phyloP scores from a whole-genome alignment of 2,113 vertebrate species.

The Oxyruncus cristatus region DNA sequence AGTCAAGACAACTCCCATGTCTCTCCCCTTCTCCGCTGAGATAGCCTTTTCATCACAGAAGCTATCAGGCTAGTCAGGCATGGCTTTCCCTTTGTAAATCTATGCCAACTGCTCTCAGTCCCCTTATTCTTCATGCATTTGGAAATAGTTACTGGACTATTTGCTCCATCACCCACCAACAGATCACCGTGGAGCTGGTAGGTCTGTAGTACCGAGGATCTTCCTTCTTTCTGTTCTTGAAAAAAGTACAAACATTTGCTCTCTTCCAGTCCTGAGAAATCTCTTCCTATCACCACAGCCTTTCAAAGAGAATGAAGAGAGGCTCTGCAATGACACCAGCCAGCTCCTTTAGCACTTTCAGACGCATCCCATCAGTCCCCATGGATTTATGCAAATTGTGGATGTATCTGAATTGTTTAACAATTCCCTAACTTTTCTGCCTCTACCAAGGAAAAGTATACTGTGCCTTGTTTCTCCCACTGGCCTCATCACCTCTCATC shows the following conservation, averaged over 20 bases:
- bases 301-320: not conserved
- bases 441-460: not conserved
- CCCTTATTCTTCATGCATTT: not conserved
- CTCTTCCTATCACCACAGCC: not conserved
- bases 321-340: not conserved
- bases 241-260: not conserved
- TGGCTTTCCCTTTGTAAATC: not conserved
- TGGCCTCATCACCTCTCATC: not conserved
- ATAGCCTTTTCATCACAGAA: not conserved
- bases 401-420: not conserved
- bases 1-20: not conserved
- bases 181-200: not conserved
- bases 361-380: not conserved
- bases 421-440: not conserved
- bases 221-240: not conserved
- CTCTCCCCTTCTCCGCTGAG: not conserved
- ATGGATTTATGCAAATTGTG: not conserved
- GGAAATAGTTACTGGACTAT: not conserved
- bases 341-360: not conserved
- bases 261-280: not conserved
- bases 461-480: not conserved
- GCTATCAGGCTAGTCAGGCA: not conserved
- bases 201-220: not conserved
- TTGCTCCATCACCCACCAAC: not conserved
- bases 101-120: not conserved